These are phyloP conservation scores for Rhea pennata DNA, from an alignment of 2,113 vertebrate species.

Conservation along the genomic window DNA sequence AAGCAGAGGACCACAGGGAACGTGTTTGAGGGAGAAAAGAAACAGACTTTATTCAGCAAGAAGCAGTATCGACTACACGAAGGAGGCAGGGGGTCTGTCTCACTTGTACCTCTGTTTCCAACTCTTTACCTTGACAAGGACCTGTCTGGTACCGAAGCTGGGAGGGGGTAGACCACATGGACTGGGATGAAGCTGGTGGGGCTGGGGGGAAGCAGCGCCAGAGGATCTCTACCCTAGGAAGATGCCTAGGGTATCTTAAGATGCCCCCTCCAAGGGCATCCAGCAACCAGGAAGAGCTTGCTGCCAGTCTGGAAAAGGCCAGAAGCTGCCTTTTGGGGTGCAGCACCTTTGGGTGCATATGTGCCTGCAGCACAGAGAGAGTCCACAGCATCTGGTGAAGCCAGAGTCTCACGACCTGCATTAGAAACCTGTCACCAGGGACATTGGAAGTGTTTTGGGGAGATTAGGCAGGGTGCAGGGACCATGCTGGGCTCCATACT, in stretches of 20 bases:
- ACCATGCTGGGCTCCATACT: neutral
- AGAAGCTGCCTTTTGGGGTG: neutral
- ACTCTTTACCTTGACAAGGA: neutral
- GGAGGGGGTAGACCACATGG: neutral
- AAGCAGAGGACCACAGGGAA: conserved; percentile 14
- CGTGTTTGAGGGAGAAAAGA: neutral
- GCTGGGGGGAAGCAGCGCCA: neutral
- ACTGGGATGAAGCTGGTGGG: neutral
- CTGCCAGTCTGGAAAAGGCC: neutral
- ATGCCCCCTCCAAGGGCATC: too few species aligned
- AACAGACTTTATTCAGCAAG: conserved; percentile 11
- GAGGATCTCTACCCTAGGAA: neutral
- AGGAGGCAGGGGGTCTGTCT: neutral
- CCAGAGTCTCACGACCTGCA: neutral
- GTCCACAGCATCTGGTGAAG: neutral
- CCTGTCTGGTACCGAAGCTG: neutral
- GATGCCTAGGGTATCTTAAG: too few species aligned
- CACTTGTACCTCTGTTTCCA: neutral
- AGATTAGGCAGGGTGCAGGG: too few species aligned
- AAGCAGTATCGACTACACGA: fast-evolving
- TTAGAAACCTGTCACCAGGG: neutral
- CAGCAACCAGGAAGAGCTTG: neutral
- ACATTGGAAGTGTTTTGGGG: neutral
- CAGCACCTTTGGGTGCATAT: too few species aligned
- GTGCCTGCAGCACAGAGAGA: neutral